Evolutionary conservation across 2,888 invertebrate species (phyloP).

Genomic region (Cylindroiulus punctatus): DNA sequence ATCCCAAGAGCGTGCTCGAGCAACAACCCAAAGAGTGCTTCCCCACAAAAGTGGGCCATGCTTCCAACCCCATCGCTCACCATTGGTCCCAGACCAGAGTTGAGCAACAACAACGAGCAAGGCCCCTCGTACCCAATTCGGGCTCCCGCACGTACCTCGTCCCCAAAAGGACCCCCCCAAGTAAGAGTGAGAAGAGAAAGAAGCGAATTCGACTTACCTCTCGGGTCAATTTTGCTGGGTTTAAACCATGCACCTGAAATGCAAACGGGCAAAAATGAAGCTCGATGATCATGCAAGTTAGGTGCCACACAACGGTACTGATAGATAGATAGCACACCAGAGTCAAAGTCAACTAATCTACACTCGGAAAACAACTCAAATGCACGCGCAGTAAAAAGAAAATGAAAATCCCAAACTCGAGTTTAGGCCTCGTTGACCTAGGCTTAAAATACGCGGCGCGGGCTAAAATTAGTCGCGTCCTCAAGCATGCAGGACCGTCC

Average conservation of each 20-base stretch:
- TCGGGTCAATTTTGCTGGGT: constrained; percentile 89
- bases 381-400: neutral
- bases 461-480: neutral
- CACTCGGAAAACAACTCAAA: neutral
- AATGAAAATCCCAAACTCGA: neutral
- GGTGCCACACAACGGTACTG: too few relatives aligned
- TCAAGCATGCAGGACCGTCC: neutral
- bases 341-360: neutral
- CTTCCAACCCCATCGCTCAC: too few relatives aligned
- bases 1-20: too few relatives aligned
- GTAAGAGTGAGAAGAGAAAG: neutral
- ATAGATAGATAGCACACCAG: neutral
- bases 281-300: constrained; percentile 27
- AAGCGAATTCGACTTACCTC: constrained; percentile 74
- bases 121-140: too few relatives aligned
- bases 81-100: too few relatives aligned
- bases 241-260: constrained; percentile 94
- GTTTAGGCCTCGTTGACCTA: neutral
- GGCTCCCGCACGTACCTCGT: neutral
- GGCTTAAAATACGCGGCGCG: neutral
- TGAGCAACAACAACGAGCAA: too few relatives aligned
- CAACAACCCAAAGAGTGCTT: too few relatives aligned
- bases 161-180: neutral
- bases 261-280: constrained; percentile 48
- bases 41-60: too few relatives aligned